Percentiles rank a stretch among this genome's conserved stretches.
Evolutionary conservation across 2,797 vertebrate species (phyloP).

Genomic region (Anabacerthia variegaticeps): DNA sequence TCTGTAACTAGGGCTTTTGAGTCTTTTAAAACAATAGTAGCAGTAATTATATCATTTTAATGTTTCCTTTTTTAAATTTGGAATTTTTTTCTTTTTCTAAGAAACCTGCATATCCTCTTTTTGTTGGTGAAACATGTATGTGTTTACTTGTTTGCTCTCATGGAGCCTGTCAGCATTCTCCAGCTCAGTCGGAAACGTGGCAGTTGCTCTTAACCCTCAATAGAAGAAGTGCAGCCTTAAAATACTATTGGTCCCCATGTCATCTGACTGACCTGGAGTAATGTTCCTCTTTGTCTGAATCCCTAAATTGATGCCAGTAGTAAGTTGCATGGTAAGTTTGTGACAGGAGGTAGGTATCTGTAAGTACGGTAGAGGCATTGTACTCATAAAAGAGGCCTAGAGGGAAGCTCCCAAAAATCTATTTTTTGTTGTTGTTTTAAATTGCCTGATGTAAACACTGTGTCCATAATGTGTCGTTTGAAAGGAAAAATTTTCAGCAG

Average conservation of each 20-base stretch:
- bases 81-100: not conserved
- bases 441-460: not conserved
- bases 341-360: not conserved
- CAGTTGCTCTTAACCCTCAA: not conserved
- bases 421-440: not conserved
- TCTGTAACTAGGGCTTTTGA: not conserved
- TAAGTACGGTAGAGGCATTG: not conserved
- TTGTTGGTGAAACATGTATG: not conserved
- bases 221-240: not conserved
- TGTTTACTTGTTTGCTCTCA: not conserved
- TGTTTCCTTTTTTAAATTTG: not conserved
- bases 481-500: not conserved
- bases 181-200: not conserved
- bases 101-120: not conserved
- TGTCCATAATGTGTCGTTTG: not conserved
- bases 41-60: not conserved
- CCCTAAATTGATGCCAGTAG: not conserved
- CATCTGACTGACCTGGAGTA: not conserved
- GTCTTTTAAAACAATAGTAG: not conserved
- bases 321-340: not conserved
- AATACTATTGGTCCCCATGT: accelerated
- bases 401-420: not conserved
- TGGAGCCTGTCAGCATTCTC: not conserved
- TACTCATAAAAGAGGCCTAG: not conserved
- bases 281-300: not conserved